A percentile compares a stretch with the other conserved stretches of the same genome.
Conservation (phyloP, 2,888 invertebrate genomes). For the Parnassius glacialis region DNA sequence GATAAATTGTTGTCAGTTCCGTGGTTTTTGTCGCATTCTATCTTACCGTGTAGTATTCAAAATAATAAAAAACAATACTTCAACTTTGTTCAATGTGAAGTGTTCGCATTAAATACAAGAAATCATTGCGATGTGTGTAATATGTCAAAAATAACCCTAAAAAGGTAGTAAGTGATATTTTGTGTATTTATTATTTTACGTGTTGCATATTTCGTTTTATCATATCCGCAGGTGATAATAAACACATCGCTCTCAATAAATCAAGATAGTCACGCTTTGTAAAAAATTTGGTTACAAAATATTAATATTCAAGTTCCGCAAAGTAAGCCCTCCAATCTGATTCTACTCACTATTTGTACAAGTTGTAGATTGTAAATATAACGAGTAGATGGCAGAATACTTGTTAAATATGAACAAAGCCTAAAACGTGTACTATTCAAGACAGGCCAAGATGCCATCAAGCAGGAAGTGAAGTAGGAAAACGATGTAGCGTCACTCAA, state of each 20-base stretch:
- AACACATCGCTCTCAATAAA: background rate
- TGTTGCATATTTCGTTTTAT: background rate
- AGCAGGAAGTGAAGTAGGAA: conserved; percentile 78
- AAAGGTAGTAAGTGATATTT: too few species aligned
- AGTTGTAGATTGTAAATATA: background rate
- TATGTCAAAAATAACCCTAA: too few species aligned
- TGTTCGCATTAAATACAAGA: too few species aligned
- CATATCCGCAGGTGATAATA: background rate
- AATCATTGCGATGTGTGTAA: too few species aligned
- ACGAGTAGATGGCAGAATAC: conserved; percentile 2
- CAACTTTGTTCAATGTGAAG: too few species aligned
- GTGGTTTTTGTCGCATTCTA: conserved; percentile 40
- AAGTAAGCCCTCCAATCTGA: background rate
- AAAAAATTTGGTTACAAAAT: too few species aligned
- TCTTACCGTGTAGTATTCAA: background rate
- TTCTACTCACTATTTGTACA: background rate
- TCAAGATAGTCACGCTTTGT: too few species aligned
- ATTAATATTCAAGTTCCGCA: background rate
- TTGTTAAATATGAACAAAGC: conserved; percentile 38
- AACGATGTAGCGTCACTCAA: conserved; percentile 73
- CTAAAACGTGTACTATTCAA: conserved; percentile 38
- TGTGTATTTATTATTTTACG: too few species aligned
- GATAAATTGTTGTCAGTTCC: conserved; percentile 40
- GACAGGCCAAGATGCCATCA: conserved; percentile 64
- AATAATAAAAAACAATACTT: too few species aligned